Evolutionary conservation across 2,888 invertebrate species (phyloP).

Genomic region (Celastrina argiolus): DNA sequence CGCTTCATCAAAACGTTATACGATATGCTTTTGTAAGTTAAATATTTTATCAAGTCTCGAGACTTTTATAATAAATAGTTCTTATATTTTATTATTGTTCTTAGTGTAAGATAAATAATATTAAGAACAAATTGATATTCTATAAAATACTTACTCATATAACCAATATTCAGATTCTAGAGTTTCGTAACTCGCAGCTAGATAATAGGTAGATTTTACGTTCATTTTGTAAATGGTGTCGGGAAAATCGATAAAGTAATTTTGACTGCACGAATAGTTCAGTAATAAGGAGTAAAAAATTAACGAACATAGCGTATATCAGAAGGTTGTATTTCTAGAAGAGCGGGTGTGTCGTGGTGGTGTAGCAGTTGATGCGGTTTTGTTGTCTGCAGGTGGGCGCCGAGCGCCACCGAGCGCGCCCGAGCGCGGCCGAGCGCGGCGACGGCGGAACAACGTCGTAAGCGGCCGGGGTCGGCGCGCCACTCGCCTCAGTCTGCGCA

Average conservation of each 20-base stretch:
- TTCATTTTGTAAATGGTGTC: not conserved
- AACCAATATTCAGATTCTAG: too few relatives aligned
- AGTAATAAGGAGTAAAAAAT: not conserved
- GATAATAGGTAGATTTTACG: not conserved
- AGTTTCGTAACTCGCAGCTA: not conserved
- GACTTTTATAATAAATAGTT: not conserved
- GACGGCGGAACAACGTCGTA: constrained; percentile 29
- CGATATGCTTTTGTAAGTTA: not conserved
- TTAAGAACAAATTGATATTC: too few relatives aligned
- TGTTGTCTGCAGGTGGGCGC: constrained; percentile 75
- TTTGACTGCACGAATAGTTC: not conserved
- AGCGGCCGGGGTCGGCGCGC: constrained; percentile 24
- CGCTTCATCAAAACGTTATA: constrained; percentile 27
- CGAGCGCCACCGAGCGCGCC: constrained; percentile 42
- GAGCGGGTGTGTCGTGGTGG: constrained; percentile 41
- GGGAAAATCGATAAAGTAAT: not conserved
- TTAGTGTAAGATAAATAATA: too few relatives aligned
- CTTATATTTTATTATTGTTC: too few relatives aligned
- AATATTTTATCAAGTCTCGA: not conserved
- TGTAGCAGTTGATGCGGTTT: constrained; percentile 53
- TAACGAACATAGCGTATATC: not conserved
- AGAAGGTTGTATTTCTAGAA: constrained; percentile 46
- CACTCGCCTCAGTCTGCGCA: constrained; percentile 63
- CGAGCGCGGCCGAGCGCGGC: constrained; percentile 41
- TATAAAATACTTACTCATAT: too few relatives aligned